Evolutionary conservation across 2,888 invertebrate genomes (phyloP).

Genomic region (Patella depressa): DNA sequence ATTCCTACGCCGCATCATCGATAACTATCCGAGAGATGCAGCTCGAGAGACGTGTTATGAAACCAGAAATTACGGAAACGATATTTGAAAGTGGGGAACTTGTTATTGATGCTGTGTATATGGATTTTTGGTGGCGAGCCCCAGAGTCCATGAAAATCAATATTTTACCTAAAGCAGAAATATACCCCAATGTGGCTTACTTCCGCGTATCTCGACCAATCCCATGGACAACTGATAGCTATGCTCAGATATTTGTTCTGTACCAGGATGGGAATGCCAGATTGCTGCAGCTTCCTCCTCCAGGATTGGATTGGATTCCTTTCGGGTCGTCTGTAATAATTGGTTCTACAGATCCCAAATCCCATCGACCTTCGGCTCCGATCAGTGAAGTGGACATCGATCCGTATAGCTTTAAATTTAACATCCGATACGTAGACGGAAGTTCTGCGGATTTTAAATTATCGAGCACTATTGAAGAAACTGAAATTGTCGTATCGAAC

Average conservation of each 20-base stretch:
- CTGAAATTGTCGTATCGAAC: constrained; percentile 19
- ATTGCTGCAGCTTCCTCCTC: constrained; percentile 46
- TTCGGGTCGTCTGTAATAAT: constrained; percentile 55
- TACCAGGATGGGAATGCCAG: constrained; percentile 55
- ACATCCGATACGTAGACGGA: constrained; percentile 40
- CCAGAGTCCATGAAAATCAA: constrained; percentile 37
- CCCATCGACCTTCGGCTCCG: constrained; percentile 41
- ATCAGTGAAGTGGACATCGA: constrained; percentile 42
- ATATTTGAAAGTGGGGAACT: constrained; percentile 45
- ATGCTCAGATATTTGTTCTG: constrained; percentile 50
- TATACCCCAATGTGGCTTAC: constrained; percentile 38
- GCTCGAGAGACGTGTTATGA: constrained; percentile 46
- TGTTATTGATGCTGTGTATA: constrained; percentile 47
- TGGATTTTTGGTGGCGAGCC: constrained; percentile 55
- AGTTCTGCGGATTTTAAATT: constrained; percentile 27
- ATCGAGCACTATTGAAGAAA: constrained; percentile 18
- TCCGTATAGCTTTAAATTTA: constrained; percentile 34
- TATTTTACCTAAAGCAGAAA: not conserved
- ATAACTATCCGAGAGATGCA: constrained; percentile 38
- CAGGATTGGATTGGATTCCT: constrained; percentile 54
- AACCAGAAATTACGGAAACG: constrained; percentile 39
- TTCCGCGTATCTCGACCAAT: constrained; percentile 42
- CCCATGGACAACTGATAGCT: constrained; percentile 43
- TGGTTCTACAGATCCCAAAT: constrained; percentile 42
- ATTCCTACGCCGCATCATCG: constrained; percentile 27